Evolutionary conservation across 2,113 vertebrate genomes (phyloP).

Genomic region (Piaya cayana): DNA sequence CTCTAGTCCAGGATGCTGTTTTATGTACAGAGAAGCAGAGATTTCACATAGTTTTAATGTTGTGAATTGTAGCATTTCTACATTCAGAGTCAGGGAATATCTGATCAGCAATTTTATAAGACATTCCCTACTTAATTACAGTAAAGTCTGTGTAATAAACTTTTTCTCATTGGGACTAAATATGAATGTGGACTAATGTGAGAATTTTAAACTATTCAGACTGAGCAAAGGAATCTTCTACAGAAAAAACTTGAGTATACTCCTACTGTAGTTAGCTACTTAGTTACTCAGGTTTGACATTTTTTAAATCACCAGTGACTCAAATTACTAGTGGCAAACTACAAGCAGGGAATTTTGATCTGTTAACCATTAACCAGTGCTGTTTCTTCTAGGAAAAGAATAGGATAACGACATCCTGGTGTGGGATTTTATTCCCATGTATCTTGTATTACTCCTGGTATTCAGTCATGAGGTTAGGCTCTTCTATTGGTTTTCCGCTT

Average conservation of each 20-base stretch:
- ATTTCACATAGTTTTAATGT: background rate
- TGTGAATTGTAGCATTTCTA: background rate
- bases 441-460: background rate
- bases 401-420: background rate
- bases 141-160: background rate
- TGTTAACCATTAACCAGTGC: background rate
- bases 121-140: background rate
- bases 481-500: background rate
- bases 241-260: background rate
- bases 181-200: background rate
- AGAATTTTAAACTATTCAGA: background rate
- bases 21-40: background rate
- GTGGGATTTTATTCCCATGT: rapidly evolving
- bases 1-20: background rate
- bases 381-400: background rate
- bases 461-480: background rate
- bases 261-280: background rate
- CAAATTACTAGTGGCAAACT: background rate
- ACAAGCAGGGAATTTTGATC: background rate
- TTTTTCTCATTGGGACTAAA: background rate
- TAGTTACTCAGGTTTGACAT: background rate
- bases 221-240: background rate
- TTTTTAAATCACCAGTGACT: background rate
- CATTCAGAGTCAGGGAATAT: background rate
- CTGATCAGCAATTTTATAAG: background rate